Conservation (phyloP, 2,888 invertebrate genomes). For the Tholera decimalis region DNA sequence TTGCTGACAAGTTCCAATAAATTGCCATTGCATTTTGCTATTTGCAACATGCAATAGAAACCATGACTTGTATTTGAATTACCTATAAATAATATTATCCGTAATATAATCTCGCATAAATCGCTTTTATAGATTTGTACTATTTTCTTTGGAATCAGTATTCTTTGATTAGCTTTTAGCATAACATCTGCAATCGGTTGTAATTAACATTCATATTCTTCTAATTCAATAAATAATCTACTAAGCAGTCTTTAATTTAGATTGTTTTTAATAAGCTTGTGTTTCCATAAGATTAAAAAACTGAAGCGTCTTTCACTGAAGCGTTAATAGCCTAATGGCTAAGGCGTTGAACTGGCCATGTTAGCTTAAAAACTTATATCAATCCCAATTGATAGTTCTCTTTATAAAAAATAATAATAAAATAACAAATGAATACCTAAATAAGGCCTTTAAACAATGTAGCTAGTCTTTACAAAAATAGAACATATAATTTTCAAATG, state of each 20-base stretch:
- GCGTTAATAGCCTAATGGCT: too few relatives aligned
- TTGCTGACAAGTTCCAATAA: conserved; percentile 55
- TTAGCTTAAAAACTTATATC: too few relatives aligned
- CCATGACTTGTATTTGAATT: conserved; percentile 35
- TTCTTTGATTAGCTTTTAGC: conserved; percentile 33
- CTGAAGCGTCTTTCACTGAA: too few relatives aligned
- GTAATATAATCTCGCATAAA: conserved; percentile 39
- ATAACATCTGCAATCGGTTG: conserved; percentile 28
- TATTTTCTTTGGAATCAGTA: conserved; percentile 40
- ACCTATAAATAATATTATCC: conserved; percentile 40
- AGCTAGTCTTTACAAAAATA: conserved; percentile 1
- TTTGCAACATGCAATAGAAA: conserved; percentile 62
- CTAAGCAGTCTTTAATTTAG: too few relatives aligned
- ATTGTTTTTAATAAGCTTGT: too few relatives aligned
- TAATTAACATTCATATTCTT: too few relatives aligned
- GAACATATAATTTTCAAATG: conserved; percentile 5
- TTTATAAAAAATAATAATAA: too few relatives aligned
- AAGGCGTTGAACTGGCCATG: too few relatives aligned
- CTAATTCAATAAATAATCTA: too few relatives aligned
- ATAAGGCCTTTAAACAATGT: background rate
- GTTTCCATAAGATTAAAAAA: too few relatives aligned
- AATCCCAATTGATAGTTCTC: too few relatives aligned
- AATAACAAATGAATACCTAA: background rate
- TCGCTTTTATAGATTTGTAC: conserved; percentile 48
- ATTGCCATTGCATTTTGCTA: conserved; percentile 52